These are phyloP conservation scores for Corythornis vintsioides DNA, from an alignment of 2,113 vertebrate genomes.

Conservation along the genomic window DNA sequence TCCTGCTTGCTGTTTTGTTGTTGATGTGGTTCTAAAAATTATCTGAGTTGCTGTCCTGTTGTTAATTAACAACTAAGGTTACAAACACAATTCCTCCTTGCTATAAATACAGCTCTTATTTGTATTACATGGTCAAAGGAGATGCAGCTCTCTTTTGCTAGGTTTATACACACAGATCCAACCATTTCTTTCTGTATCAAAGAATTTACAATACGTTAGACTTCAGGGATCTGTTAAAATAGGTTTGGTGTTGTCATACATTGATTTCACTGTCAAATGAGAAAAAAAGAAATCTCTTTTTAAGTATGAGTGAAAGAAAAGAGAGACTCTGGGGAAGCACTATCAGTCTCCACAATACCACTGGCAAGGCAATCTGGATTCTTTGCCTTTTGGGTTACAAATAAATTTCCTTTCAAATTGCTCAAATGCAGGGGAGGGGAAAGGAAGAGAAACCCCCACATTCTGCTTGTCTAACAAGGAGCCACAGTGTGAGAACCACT, in stretches of 20 bases:
- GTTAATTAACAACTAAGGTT: constrained; percentile 23
- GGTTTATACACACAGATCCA: background rate
- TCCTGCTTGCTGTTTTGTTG: constrained; percentile 18
- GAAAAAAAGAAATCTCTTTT: background rate
- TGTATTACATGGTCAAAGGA: background rate
- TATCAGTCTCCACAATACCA: background rate
- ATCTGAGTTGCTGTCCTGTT: constrained; percentile 11
- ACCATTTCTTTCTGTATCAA: background rate
- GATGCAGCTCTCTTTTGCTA: background rate
- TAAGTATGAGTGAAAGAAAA: background rate
- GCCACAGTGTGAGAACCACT: constrained; percentile 38
- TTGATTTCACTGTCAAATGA: background rate
- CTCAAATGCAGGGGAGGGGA: constrained; percentile 38
- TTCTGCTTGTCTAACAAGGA: constrained; percentile 36
- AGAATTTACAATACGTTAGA: background rate
- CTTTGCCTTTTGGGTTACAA: constrained; percentile 23
- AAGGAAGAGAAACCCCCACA: constrained; percentile 18
- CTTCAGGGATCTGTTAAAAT: constrained; percentile 4
- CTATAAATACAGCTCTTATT: constrained; percentile 1
- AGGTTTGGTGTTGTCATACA: background rate
- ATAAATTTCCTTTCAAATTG: constrained; percentile 14
- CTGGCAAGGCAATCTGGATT: background rate
- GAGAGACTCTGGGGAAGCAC: background rate
- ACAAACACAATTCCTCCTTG: background rate
- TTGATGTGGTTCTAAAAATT: constrained; percentile 11